Conservation (phyloP, 2,113 vertebrate species). For the Catagonus wagneri region DNA sequence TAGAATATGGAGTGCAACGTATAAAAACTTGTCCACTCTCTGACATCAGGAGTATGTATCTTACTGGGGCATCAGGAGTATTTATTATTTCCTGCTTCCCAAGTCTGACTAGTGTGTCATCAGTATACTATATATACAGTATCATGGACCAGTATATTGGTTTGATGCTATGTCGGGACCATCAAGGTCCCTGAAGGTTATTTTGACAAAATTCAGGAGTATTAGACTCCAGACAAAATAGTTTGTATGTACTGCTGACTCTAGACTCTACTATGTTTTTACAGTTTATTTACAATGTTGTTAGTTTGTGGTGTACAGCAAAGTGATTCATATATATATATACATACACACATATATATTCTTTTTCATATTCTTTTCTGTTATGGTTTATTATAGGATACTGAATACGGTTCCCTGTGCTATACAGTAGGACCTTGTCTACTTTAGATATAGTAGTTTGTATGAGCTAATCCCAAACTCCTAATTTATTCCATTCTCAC, state of each 20-base stretch:
- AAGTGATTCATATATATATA: not conserved
- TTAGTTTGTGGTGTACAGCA: not conserved
- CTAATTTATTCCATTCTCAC: not conserved
- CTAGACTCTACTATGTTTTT: not conserved
- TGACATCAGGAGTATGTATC: not conserved
- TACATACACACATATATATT: not conserved
- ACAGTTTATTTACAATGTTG: not conserved
- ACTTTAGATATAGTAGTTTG: not conserved
- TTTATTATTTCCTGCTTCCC: not conserved
- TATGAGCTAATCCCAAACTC: not conserved
- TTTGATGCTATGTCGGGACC: not conserved
- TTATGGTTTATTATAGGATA: not conserved
- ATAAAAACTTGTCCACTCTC: not conserved
- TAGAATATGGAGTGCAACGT: not conserved
- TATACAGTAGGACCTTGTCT: not conserved
- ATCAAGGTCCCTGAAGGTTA: not conserved
- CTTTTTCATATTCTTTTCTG: not conserved
- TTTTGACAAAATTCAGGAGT: not conserved
- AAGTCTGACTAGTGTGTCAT: not conserved
- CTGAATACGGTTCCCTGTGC: not conserved
- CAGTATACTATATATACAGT: not conserved
- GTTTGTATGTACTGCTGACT: not conserved
- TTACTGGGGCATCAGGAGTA: not conserved
- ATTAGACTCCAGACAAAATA: not conserved
- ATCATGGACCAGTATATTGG: not conserved